phyloP scores from a whole-genome alignment of 2,888 invertebrate genomes.

The Drosophila kanekoi region DNA sequence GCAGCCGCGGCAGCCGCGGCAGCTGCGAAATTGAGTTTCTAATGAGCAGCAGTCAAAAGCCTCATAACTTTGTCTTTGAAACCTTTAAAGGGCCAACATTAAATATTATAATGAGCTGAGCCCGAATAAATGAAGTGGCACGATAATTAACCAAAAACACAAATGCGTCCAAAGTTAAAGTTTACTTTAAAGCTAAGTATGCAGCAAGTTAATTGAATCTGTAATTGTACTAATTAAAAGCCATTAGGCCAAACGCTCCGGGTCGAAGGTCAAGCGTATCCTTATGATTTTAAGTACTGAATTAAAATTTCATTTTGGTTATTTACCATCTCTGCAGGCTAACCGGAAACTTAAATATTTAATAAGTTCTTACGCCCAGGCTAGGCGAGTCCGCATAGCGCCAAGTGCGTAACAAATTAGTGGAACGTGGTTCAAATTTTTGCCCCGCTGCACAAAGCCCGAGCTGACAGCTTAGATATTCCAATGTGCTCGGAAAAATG shows the following conservation, averaged over 20 bases:
- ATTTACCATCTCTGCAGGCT: slow-evolving; percentile 3
- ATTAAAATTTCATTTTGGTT: slow-evolving; percentile 15
- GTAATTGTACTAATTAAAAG: neutral
- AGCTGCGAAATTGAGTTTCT: neutral
- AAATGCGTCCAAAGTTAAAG: too few species aligned
- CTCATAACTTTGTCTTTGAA: neutral
- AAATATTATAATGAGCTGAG: slow-evolving; percentile 8
- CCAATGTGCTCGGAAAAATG: slow-evolving; percentile 5
- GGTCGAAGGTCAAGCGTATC: neutral
- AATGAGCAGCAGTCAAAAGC: slow-evolving; percentile 1
- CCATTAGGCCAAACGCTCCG: slow-evolving; percentile 4
- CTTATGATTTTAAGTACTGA: neutral
- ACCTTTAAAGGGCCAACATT: neutral
- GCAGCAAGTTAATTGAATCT: neutral
- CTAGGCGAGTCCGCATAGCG: neutral
- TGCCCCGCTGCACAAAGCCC: slow-evolving; percentile 31
- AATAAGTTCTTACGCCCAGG: neutral
- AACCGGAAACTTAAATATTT: slow-evolving; percentile 10
- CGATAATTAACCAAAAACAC: too few species aligned
- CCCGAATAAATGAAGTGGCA: too few species aligned
- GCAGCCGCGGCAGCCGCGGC: neutral
- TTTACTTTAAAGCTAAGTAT: neutral
- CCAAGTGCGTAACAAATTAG: slow-evolving; percentile 27
- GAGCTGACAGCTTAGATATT: slow-evolving; percentile 36
- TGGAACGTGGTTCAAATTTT: slow-evolving; percentile 26